phyloP scores from a whole-genome alignment of 30 jellyfish, hydroid and myxozoan genomes.

The Pelagia noctiluca region DNA sequence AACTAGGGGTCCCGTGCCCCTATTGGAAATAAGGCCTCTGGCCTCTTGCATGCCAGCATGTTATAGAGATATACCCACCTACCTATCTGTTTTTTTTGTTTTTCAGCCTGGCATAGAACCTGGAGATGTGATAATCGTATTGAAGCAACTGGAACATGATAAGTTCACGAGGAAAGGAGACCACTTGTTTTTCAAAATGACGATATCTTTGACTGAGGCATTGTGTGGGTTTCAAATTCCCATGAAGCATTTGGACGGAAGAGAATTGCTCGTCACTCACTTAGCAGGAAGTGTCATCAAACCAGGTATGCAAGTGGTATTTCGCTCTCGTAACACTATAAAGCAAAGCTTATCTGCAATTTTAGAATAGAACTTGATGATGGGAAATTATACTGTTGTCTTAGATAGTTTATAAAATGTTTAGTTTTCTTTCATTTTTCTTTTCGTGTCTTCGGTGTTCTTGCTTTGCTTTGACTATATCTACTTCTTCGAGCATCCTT shows the following conservation, averaged over 20 bases:
- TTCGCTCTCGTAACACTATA: background rate
- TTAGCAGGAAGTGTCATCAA: slow-evolving; percentile 88
- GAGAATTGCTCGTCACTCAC: slow-evolving; percentile 87
- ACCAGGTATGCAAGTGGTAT: slow-evolving; percentile 73
- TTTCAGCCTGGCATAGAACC: slow-evolving; percentile 96
- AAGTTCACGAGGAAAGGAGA: slow-evolving; percentile 88
- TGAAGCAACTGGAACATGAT: slow-evolving; percentile 86
- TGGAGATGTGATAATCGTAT: slow-evolving; percentile 94
- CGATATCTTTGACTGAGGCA: slow-evolving; percentile 90
- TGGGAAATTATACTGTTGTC: background rate
- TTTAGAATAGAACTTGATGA: background rate
- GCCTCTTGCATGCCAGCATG: background rate
- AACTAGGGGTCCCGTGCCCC: too few species aligned
- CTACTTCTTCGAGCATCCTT: too few species aligned
- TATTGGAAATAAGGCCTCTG: too few species aligned
- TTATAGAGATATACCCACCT: background rate
- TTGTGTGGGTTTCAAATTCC: slow-evolving; percentile 98
- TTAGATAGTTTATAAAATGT: background rate
- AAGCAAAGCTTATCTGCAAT: background rate
- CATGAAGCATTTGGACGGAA: slow-evolving; percentile 89
- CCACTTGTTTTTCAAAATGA: slow-evolving; percentile 77
- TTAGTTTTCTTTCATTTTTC: too few species aligned
- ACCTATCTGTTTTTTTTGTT: background rate
- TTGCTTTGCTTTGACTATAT: too few species aligned
- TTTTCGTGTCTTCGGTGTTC: too few species aligned